Base-by-base conservation (phyloP, 2,113 vertebrate genomes). In the Eretmochelys imbricata region DNA sequence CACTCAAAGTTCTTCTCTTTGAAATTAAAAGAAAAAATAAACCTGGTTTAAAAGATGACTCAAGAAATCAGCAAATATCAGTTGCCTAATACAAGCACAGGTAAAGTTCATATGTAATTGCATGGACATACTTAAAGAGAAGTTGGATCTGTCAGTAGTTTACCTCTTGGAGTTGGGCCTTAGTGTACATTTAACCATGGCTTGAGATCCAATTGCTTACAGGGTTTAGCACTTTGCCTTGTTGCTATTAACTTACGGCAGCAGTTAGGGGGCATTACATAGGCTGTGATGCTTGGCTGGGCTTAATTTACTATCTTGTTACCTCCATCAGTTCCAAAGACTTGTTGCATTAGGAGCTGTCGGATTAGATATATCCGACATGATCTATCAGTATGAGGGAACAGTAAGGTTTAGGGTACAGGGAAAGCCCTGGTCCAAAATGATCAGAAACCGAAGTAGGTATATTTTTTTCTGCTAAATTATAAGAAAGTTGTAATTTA, bases 141-240 rank as follows among this genome's bases (percentile, higher is more conserved):
- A 85, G 65, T 91, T 46, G 42, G 42, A 25, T 29, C 75, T 94
- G 88, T 86, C 85, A 84, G 79, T 50, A 59, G 0, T 1, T 6
- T 6, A 13, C 17, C 8, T 16, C 10, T 78, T 48, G 42, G 7
- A 48, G 12, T 48, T 48, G 42, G 42, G 42, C 25, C 75, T 48
- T 46, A 27, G 24, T 78, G 42, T 27, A 12, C 24, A 12, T 46
- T 76, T 76, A 46, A 69, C 59, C 69, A 24, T 75, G 4, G 50
- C 1, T 55, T 17, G 27, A 53, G 55, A 22, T 29, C 3, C 4
- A 2, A 0, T 1, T 5, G 10, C 49, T 80, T 6, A n/a, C 62
- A 50, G 55, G 50, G 42, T 62, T 72, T 46, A 59, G 50, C 55
- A 6, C 46, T 48, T 79, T 22, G 72, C 80, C 50, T 0, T 27